Evolutionary conservation across 2,888 invertebrate genomes (phyloP).

Genomic region (Allophyes oxyacanthae): DNA sequence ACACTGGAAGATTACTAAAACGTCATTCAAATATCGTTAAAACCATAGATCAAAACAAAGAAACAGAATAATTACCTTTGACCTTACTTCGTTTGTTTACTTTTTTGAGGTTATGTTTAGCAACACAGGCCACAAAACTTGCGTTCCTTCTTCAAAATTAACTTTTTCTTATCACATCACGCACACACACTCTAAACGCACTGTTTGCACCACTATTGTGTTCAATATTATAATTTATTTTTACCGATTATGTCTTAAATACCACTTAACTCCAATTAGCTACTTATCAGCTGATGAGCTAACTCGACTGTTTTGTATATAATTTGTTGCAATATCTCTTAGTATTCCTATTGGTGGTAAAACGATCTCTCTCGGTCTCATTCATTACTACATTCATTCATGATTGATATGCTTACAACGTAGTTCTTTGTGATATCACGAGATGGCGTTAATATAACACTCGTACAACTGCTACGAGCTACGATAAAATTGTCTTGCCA

Average conservation of each 20-base stretch:
- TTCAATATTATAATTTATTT: constrained; percentile 24
- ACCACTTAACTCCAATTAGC: constrained; percentile 30
- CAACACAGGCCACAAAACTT: constrained; percentile 24
- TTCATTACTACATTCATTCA: constrained; percentile 49
- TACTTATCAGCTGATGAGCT: constrained; percentile 55
- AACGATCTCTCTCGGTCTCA: constrained; percentile 47
- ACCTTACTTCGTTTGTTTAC: constrained; percentile 53
- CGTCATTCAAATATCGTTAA: constrained; percentile 2
- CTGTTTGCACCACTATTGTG: constrained; percentile 20
- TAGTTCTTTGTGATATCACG: constrained; percentile 31
- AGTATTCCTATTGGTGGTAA: constrained; percentile 30
- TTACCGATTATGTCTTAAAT: constrained; percentile 36
- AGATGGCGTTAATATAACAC: constrained; percentile 51
- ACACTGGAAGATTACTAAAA: constrained; percentile 22
- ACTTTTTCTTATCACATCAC: constrained; percentile 26
- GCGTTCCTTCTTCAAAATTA: constrained; percentile 16
- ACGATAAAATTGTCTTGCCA: no score
- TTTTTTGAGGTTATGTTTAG: constrained; percentile 64
- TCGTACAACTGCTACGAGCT: no score
- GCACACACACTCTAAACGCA: constrained; percentile 23
- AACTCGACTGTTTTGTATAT: constrained; percentile 39
- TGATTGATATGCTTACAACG: constrained; percentile 2
- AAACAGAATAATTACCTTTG: constrained; percentile 53
- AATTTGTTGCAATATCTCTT: constrained; percentile 38
- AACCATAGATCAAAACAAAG: constrained; percentile 26